Conservation (phyloP, 2,797 vertebrate species). For the Platalea minor region DNA sequence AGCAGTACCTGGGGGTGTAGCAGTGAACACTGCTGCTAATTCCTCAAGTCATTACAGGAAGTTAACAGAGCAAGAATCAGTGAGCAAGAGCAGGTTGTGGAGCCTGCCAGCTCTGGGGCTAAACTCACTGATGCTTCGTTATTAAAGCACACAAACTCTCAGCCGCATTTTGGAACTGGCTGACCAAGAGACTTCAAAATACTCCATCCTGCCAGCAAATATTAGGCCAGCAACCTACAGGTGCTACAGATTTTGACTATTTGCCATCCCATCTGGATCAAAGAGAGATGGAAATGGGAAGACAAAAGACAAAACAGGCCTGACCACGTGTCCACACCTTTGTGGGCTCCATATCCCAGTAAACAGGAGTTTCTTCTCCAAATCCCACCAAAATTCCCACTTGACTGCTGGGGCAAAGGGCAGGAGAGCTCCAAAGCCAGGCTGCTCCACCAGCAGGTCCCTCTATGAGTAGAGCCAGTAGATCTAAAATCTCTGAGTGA, state of each 20-base stretch:
- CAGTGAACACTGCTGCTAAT: not conserved
- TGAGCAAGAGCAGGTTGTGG: not conserved
- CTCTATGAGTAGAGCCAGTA: not conserved
- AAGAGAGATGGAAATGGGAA: not conserved
- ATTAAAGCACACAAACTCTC: not conserved
- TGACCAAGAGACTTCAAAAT: not conserved
- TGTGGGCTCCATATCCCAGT: not conserved
- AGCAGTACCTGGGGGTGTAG: not conserved
- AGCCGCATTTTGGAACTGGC: not conserved
- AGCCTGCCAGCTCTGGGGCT: not conserved
- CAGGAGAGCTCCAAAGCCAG: not conserved
- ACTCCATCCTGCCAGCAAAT: not conserved
- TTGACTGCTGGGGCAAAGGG: not conserved
- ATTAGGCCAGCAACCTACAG: not conserved
- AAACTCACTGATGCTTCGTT: not conserved
- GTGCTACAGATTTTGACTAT: not conserved
- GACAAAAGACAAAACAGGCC: not conserved
- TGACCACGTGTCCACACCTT: not conserved
- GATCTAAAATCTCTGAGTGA: not conserved
- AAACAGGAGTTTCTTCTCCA: not conserved
- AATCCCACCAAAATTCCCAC: not conserved
- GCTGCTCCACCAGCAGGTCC: not conserved
- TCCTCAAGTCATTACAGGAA: not conserved
- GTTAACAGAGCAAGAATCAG: not conserved
- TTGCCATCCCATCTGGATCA: not conserved